Evolutionary conservation across 2,888 invertebrate species (phyloP).

Genomic region (Notodonta dromedarius): DNA sequence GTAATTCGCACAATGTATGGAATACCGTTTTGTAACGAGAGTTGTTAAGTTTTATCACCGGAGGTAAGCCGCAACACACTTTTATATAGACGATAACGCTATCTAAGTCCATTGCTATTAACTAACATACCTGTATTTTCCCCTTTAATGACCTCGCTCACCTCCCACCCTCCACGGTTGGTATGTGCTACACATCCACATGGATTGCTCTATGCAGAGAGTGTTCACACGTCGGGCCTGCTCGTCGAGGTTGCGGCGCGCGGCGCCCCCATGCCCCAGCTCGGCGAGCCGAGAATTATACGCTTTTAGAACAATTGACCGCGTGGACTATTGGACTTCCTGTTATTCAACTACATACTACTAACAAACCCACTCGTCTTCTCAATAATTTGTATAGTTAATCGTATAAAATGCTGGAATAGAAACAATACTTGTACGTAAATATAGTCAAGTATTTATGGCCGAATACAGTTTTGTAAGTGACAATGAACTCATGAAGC

Average conservation of each 20-base stretch:
- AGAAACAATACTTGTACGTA: neutral
- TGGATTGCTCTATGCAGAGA: too few species aligned
- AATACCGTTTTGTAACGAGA: too few species aligned
- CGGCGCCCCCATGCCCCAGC: neutral
- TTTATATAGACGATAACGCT: too few species aligned
- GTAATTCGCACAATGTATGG: too few species aligned
- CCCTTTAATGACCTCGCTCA: too few species aligned
- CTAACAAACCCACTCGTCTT: neutral
- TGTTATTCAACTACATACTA: neutral
- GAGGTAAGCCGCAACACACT: too few species aligned
- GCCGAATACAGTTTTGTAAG: neutral
- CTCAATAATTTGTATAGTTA: neutral
- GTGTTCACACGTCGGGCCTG: neutral
- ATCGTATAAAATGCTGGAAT: too few species aligned
- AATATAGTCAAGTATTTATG: neutral
- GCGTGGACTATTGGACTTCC: conserved; percentile 2
- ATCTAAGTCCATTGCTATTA: too few species aligned
- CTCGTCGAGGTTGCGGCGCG: neutral
- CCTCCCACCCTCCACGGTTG: too few species aligned
- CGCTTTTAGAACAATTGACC: neutral
- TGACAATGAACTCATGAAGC: neutral
- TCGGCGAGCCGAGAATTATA: neutral
- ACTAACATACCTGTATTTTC: too few species aligned
- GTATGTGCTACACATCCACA: too few species aligned
- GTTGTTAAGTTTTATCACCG: too few species aligned